A percentile compares a stretch with the other conserved stretches of the same genome.
Conservation (phyloP, 2,888 invertebrate genomes). For the Subacronicta megacephala region DNA sequence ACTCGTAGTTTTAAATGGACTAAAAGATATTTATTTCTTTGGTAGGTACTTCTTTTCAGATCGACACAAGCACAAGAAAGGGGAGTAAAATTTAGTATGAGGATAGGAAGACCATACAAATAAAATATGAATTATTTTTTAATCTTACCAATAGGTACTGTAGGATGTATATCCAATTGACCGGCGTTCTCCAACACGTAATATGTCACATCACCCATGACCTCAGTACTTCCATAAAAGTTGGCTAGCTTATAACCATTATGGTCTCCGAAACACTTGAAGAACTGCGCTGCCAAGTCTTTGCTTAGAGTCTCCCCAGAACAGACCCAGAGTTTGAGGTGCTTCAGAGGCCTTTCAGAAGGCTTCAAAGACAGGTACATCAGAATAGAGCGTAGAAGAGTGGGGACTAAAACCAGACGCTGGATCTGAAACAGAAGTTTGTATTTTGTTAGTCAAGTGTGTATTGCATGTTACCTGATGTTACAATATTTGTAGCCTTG, state of each 20-base stretch:
- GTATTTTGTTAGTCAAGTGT: too few species aligned
- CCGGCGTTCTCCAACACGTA: constrained; percentile 90
- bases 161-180: constrained; percentile 91
- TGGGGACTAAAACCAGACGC: constrained; percentile 95
- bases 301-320: constrained; percentile 95
- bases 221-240: constrained; percentile 97
- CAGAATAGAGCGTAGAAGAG: constrained; percentile 93
- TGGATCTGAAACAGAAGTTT: constrained; percentile 88
- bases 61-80: too few species aligned
- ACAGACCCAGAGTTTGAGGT: constrained; percentile 94
- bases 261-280: constrained; percentile 92
- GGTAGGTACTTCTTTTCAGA: too few species aligned
- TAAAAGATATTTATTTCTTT: too few species aligned
- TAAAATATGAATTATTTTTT: too few species aligned
- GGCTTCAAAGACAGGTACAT: constrained; percentile 92
- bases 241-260: constrained; percentile 92
- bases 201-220: constrained; percentile 97
- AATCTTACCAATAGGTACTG: constrained; percentile 94
- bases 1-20: too few species aligned
- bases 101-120: too few species aligned
- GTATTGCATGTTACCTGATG: too few species aligned
- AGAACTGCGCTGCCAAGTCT: constrained; percentile 93
- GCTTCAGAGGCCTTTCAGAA: constrained; percentile 87
- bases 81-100: too few species aligned
- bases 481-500: too few species aligned